phyloP scores from a whole-genome alignment of 2,888 invertebrate genomes.

The Antheraea yamamai region DNA sequence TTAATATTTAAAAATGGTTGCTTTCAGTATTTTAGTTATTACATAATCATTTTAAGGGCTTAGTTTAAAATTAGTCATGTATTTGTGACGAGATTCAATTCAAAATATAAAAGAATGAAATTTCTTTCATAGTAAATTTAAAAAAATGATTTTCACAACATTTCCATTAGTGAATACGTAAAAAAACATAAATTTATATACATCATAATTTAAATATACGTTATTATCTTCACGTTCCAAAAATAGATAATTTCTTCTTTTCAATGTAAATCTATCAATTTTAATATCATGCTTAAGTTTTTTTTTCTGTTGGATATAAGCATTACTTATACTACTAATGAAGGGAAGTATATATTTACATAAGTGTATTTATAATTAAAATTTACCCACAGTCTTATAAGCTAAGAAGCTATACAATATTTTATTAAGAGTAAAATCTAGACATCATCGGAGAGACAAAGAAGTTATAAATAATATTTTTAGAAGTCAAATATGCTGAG shows the following conservation, averaged over 20 bases:
- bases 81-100: not conserved
- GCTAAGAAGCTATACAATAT: constrained; percentile 16
- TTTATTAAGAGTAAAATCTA: not conserved
- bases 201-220: not conserved
- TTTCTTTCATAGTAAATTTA: not conserved
- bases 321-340: not conserved
- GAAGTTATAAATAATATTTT: not conserved
- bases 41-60: not conserved
- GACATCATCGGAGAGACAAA: not conserved
- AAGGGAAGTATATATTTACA: constrained; percentile 3
- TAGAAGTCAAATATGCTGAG: too few relatives aligned
- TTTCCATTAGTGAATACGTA: not conserved
- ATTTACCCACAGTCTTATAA: constrained; percentile 19
- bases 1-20: not conserved
- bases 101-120: not conserved
- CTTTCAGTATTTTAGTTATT: not conserved
- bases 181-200: not conserved
- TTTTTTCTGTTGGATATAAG: not conserved
- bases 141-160: not conserved
- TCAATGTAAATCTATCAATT: not conserved
- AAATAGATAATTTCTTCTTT: not conserved
- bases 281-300: not conserved
- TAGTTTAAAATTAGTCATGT: not conserved
- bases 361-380: constrained; percentile 10
- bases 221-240: not conserved